Base-by-base conservation (phyloP, 1,140 invertebrate species). In the Thrips palmi region DNA sequence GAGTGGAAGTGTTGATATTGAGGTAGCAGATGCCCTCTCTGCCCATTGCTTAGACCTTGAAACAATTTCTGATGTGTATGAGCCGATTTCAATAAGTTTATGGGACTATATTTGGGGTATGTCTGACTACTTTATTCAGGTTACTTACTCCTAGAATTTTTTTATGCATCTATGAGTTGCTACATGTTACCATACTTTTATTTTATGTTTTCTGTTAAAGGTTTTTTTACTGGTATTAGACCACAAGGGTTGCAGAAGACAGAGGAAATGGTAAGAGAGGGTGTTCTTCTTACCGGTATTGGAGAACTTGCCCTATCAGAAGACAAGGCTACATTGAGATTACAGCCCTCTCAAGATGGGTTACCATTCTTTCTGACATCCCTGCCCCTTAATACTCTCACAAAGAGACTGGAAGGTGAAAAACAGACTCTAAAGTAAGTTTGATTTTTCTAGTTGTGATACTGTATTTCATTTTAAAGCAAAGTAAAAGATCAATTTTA, bases 31-130 rank as follows among this genome's bases (percentile, higher is more conserved):
- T 57, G 68, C 77, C 2, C 50, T 82, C 29, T 63, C 67, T 20
- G 77, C 79, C 5, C 71, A 79, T 44, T 64, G 79, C 39, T 62
- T 83, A 59, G 77, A 83, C 48, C 62, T 83, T 59, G 77, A 81
- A 52, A 68, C 77, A 2, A 70, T 82, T 40, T 73, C 74, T 22
- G 73, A 82, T 53, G 65, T 70, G 40, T 84, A 80, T 59, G 72
- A 80, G 50, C 74, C 76, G 15, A 71, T 68, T 48, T 64, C 63
- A 2, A 67, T 74, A 10, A 71, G 69, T 21, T 62, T 82, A 21
- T 67, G 73, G 37, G 76, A 81, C 57, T 74, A 79, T 53, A 57
- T 84, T n/a, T 80, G 77, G 67, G 75, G 76, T 8, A 81, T 79
- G 56, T 75, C 80, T 49, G 35, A 77, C 77, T 49, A 46, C 37